phyloP scores from a whole-genome alignment of 2,113 vertebrate genomes.

The Ageneiosus marmoratus region DNA sequence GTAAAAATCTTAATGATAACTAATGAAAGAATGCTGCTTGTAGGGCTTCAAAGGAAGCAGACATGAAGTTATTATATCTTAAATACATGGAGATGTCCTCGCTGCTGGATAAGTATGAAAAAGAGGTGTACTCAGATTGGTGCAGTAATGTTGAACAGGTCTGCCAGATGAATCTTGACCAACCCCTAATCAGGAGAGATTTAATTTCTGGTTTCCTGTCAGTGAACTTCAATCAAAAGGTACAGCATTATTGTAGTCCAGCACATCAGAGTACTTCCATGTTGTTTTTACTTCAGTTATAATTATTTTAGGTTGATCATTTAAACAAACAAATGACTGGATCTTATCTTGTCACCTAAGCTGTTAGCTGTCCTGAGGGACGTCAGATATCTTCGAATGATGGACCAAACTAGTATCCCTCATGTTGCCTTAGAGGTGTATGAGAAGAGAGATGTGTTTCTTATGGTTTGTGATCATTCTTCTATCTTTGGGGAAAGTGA shows the following conservation, averaged over 20 bases:
- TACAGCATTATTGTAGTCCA: slow-evolving; percentile 50
- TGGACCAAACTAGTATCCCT: slow-evolving; percentile 72
- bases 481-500: not conserved
- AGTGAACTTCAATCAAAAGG: slow-evolving; percentile 82
- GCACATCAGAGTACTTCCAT: not conserved
- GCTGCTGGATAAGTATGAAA: slow-evolving; percentile 73
- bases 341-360: slow-evolving; percentile 59
- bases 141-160: slow-evolving; percentile 69
- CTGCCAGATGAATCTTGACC: slow-evolving; percentile 79
- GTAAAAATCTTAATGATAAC: not conserved
- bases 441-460: slow-evolving; percentile 72
- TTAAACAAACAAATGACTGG: not conserved
- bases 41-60: slow-evolving; percentile 66
- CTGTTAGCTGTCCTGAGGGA: slow-evolving; percentile 78
- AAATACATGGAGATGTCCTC: slow-evolving; percentile 75
- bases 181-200: slow-evolving; percentile 71
- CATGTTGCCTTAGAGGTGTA: slow-evolving; percentile 72
- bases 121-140: slow-evolving; percentile 72
- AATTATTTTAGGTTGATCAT: not conserved
- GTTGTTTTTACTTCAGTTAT: not conserved
- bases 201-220: slow-evolving; percentile 69
- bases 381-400: slow-evolving; percentile 77
- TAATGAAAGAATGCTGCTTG: not conserved
- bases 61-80: slow-evolving; percentile 63
- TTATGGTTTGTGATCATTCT: slow-evolving; percentile 69